Evolutionary conservation across 2,888 invertebrate genomes (phyloP).

Genomic region (Oeneis ivallda): DNA sequence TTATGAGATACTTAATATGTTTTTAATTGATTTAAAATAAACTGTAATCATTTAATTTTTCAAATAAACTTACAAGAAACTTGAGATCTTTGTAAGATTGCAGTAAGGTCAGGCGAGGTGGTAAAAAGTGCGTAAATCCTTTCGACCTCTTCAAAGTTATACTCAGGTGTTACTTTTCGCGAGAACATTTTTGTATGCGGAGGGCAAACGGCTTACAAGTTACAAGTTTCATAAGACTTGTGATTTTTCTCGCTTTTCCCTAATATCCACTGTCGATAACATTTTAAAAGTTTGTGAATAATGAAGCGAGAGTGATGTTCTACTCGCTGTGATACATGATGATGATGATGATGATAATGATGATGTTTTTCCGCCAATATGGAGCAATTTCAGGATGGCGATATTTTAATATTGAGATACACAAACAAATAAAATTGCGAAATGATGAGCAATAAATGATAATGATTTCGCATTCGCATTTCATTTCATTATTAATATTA

Average conservation of each 20-base stretch:
- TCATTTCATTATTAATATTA: no score
- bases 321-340: not conserved
- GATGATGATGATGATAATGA: no score
- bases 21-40: no score
- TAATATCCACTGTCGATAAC: not conserved
- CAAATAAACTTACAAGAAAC: not conserved
- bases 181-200: slow-evolving; percentile 8
- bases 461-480: no score
- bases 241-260: slow-evolving; percentile 9
- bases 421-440: no score
- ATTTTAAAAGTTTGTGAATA: slow-evolving; percentile 5
- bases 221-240: slow-evolving; percentile 1
- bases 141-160: slow-evolving; percentile 24
- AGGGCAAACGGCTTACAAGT: slow-evolving; percentile 28
- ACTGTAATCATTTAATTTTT: no score
- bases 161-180: slow-evolving; percentile 7
- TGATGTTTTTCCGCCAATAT: no score
- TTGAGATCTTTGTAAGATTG: slow-evolving; percentile 17
- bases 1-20: no score
- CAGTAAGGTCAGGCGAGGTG: slow-evolving; percentile 18
- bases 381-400: no score
- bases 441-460: no score
- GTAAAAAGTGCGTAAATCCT: slow-evolving; percentile 27
- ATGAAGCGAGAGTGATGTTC: not conserved
- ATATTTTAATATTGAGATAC: no score